Evolutionary conservation across 2,113 vertebrate species (phyloP).

Genomic region (Callithrix jacchus): DNA sequence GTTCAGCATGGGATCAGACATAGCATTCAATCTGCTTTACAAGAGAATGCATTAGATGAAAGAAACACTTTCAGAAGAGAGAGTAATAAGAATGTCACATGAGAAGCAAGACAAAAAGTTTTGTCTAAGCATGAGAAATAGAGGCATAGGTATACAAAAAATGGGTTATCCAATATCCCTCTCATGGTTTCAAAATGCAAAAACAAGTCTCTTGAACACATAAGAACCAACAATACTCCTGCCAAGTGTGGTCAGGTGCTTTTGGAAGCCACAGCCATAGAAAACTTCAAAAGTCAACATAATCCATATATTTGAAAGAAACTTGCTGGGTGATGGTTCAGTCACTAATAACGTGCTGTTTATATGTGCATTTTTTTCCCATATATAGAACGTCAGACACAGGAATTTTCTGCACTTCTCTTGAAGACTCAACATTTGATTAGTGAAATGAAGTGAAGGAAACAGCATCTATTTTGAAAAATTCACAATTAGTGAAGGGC

Average conservation of each 20-base stretch:
- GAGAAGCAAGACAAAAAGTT: background rate
- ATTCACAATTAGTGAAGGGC: background rate
- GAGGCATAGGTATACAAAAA: background rate
- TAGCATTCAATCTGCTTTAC: background rate
- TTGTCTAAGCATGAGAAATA: slow-evolving; percentile 4
- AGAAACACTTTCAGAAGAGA: slow-evolving; percentile 4
- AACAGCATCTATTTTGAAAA: background rate
- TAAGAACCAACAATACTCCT: background rate
- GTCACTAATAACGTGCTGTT: background rate
- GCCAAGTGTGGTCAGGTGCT: background rate
- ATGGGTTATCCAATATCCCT: background rate
- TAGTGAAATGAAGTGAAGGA: background rate
- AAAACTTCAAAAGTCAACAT: slow-evolving; percentile 37
- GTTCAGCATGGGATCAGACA: background rate
- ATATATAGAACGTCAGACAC: background rate
- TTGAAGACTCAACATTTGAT: background rate
- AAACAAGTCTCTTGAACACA: background rate
- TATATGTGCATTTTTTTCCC: background rate
- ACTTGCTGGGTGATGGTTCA: background rate
- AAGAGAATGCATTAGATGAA: background rate
- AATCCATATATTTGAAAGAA: slow-evolving; percentile 40
- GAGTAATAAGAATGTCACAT: background rate
- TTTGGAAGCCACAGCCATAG: slow-evolving; percentile 21
- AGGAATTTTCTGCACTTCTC: background rate
- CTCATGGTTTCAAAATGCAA: background rate